These are phyloP conservation scores for Junonia oenone DNA, from an alignment of 2,888 invertebrate species.

Conservation along the genomic window DNA sequence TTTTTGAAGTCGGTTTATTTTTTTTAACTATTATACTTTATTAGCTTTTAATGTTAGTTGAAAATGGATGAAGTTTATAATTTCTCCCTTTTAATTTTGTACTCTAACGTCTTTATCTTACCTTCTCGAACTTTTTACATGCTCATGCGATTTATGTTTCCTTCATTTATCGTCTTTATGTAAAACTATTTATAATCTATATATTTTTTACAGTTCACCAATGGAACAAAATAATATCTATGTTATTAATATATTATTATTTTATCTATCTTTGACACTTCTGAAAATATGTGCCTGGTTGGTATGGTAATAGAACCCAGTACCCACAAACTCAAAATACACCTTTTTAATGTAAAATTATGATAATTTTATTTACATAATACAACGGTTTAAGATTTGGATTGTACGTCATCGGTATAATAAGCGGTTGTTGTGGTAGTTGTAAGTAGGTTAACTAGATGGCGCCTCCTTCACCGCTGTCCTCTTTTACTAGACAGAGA, in stretches of 20 bases:
- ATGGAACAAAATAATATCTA: too few relatives aligned
- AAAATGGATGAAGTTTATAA: too few relatives aligned
- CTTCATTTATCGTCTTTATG: too few relatives aligned
- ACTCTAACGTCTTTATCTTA: too few relatives aligned
- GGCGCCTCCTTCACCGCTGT: conserved; percentile 51
- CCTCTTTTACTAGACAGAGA: conserved; percentile 42
- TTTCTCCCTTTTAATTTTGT: too few relatives aligned
- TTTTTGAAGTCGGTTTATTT: too few relatives aligned
- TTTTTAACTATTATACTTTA: too few relatives aligned
- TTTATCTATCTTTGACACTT: not conserved
- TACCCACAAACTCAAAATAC: not conserved
- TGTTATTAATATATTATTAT: not conserved
- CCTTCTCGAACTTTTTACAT: too few relatives aligned
- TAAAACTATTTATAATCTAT: too few relatives aligned
- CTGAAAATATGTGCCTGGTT: not conserved
- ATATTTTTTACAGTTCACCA: too few relatives aligned
- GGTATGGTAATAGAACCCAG: not conserved
- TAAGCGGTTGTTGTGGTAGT: conserved; percentile 39
- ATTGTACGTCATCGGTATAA: conserved; percentile 29
- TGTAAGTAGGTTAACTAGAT: conserved; percentile 56
- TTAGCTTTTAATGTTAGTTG: too few relatives aligned
- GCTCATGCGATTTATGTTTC: too few relatives aligned
- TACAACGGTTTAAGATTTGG: conserved; percentile 23
- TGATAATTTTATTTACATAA: conserved; percentile 18
- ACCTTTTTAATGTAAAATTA: not conserved